Evolutionary conservation across 2,113 vertebrate genomes (phyloP).

Genomic region (Thermophis baileyi): DNA sequence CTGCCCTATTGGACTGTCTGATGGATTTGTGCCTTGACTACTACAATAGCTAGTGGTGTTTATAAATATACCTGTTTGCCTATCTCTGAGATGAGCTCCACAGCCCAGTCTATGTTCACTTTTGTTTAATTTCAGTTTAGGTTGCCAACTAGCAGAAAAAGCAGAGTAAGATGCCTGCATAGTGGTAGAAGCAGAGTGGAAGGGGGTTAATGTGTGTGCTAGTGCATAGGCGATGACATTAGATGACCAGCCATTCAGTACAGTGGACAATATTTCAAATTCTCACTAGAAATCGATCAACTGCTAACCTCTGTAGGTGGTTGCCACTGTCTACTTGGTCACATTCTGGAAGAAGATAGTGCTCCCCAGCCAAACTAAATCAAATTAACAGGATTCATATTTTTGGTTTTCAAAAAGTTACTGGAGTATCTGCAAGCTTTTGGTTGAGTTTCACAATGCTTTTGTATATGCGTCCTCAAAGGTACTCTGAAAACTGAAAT

Average conservation of each 20-base stretch:
- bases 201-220: neutral
- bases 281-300: neutral
- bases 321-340: neutral
- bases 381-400: neutral
- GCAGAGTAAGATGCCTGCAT: neutral
- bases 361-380: neutral
- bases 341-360: neutral
- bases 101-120: neutral
- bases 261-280: neutral
- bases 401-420: neutral
- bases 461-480: neutral
- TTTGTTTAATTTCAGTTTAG: neutral
- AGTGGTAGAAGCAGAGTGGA: neutral
- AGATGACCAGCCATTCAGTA: neutral
- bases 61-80: neutral
- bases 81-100: neutral
- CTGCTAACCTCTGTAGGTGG: neutral
- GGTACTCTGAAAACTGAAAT: neutral
- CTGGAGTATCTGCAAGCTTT: neutral
- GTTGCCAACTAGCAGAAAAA: neutral
- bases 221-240: neutral
- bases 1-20: neutral
- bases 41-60: neutral
- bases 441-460: neutral
- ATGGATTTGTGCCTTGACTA: neutral